Conservation (phyloP, 2,113 vertebrate species). For the Corythornis madagascariensis region DNA sequence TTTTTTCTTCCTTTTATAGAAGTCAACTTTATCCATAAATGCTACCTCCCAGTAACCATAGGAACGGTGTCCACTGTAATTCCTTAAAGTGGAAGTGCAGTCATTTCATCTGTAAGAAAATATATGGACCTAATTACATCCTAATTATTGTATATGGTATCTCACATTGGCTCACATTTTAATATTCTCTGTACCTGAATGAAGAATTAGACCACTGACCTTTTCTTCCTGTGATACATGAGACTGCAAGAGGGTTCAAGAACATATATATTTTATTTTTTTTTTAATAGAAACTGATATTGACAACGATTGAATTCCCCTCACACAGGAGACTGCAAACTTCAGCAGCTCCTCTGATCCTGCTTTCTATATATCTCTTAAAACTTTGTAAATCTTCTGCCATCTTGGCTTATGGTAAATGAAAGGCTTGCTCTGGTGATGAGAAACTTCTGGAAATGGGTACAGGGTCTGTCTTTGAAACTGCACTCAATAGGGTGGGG, state of each 20-base stretch:
- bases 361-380: not conserved
- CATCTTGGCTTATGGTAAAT: not conserved
- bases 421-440: not conserved
- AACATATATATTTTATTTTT: not conserved
- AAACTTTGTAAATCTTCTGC: not conserved
- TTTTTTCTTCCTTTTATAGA: conserved; percentile 57
- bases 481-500: fast-evolving
- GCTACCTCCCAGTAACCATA: conserved; percentile 67
- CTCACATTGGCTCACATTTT: conserved; percentile 58
- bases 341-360: not conserved
- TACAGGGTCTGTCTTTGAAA: not conserved
- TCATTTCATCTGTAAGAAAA: conserved; percentile 59
- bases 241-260: conserved; percentile 21
- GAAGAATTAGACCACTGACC: conserved; percentile 67
- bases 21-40: not conserved
- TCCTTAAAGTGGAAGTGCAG: conserved; percentile 66
- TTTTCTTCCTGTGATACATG: conserved; percentile 64
- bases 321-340: not conserved
- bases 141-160: conserved; percentile 68
- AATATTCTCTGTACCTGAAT: conserved; percentile 49
- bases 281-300: not conserved
- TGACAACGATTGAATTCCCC: conserved; percentile 43
- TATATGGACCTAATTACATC: conserved; percentile 54
- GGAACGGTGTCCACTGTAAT: conserved; percentile 62
- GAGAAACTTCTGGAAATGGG: not conserved